Evolutionary conservation across 2,888 invertebrate genomes (phyloP).

Genomic region (Lamproptera curius): DNA sequence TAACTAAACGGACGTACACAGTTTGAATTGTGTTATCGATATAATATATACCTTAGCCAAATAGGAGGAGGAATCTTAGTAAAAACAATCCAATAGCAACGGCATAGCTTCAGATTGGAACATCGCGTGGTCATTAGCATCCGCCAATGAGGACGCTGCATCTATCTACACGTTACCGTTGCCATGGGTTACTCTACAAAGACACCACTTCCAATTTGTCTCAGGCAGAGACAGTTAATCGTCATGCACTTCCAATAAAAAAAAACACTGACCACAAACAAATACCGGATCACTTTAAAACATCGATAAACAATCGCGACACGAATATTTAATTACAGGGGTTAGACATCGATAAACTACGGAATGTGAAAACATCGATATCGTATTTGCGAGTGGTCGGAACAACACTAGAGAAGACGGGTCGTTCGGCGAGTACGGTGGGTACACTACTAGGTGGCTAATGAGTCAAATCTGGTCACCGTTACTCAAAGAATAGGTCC

Average conservation of each 20-base stretch:
- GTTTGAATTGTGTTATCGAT: conserved; percentile 41
- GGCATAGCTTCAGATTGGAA: no score
- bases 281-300: conserved; percentile 18
- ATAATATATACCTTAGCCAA: no score
- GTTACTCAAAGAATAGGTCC: conserved; percentile 65
- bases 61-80: no score
- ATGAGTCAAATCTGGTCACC: conserved; percentile 61
- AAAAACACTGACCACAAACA: conserved; percentile 48
- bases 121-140: no score
- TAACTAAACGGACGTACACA: conserved; percentile 57
- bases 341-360: conserved; percentile 9
- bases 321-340: not conserved
- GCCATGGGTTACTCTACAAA: no score
- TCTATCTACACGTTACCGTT: no score
- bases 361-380: conserved; percentile 5
- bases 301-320: not conserved
- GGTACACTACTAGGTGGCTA: conserved; percentile 58
- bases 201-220: no score
- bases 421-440: conserved; percentile 35
- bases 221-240: conserved; percentile 51
- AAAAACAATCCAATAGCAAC: no score
- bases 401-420: conserved; percentile 46
- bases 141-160: no score
- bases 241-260: conserved; percentile 54
- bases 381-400: conserved; percentile 42